A percentile compares a stretch with the other conserved stretches of the same genome.
These are phyloP conservation scores for Oceanodroma tethys DNA, from an alignment of 2,113 vertebrate species.

Conservation along the genomic window DNA sequence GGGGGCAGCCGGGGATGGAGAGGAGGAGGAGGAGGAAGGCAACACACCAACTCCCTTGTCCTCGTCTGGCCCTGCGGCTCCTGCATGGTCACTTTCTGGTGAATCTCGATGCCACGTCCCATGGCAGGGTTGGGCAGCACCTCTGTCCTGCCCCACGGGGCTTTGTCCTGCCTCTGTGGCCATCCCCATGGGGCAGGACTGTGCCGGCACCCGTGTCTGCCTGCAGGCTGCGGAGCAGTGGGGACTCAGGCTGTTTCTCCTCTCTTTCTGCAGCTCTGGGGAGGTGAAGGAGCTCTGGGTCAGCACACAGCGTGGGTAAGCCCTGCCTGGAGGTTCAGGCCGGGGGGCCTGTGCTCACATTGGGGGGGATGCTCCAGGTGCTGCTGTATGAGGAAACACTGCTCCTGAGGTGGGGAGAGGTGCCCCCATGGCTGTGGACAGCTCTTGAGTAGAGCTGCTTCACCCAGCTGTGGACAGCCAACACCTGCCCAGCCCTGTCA, in stretches of 20 bases:
- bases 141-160: too few species aligned
- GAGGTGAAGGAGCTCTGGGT: not conserved
- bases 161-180: too few species aligned
- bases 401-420: not conserved
- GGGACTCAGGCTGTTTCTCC: not conserved
- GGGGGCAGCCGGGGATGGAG: too few species aligned
- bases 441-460: not conserved
- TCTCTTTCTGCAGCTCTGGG: too few species aligned
- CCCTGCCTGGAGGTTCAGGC: not conserved
- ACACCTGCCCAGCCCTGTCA: not conserved
- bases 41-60: too few species aligned
- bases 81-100: too few species aligned
- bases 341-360: accelerated
- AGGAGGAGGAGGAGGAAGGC: too few species aligned
- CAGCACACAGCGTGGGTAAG: not conserved
- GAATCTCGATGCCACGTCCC: too few species aligned
- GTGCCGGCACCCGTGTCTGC: too few species aligned
- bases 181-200: too few species aligned
- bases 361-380: not conserved
- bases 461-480: not conserved
- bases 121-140: too few species aligned
- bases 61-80: too few species aligned
- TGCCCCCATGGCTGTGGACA: not conserved
- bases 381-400: not conserved
- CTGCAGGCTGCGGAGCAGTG: not conserved